phyloP scores from a whole-genome alignment of 2,888 invertebrate species.

The Lottia gigantea region DNA sequence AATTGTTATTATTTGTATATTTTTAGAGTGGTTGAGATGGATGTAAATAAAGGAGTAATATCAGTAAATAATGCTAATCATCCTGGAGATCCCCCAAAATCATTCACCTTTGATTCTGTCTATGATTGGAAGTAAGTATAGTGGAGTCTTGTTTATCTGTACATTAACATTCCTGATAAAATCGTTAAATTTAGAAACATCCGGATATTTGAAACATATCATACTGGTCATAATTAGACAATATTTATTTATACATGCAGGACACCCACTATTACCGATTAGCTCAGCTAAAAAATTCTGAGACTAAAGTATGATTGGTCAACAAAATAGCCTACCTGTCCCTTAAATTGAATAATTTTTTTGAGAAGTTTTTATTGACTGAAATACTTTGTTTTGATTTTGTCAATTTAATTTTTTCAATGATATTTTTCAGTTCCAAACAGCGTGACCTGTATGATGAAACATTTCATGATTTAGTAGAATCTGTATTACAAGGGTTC shows the following conservation, averaged over 20 bases:
- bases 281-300: too few species aligned
- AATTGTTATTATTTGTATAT: conserved; percentile 14
- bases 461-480: conserved; percentile 92
- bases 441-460: conserved; percentile 96
- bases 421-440: conserved; percentile 74
- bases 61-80: conserved; percentile 88
- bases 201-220: too few species aligned
- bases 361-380: too few species aligned
- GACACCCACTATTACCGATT: too few species aligned
- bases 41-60: conserved; percentile 87
- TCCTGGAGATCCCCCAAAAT: conserved; percentile 76
- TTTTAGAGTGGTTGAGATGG: conserved; percentile 81
- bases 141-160: too few species aligned
- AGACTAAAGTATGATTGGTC: too few species aligned
- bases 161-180: too few species aligned
- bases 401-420: not conserved
- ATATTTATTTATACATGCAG: too few species aligned
- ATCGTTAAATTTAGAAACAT: too few species aligned
- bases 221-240: too few species aligned
- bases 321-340: too few species aligned
- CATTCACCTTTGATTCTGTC: conserved; percentile 97
- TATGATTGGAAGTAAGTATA: conserved; percentile 84
- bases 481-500: conserved; percentile 95
- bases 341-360: too few species aligned
- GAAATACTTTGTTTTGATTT: not conserved